Evolutionary conservation across 2,113 vertebrate genomes (phyloP).

Genomic region (Oenanthe oenanthe): DNA sequence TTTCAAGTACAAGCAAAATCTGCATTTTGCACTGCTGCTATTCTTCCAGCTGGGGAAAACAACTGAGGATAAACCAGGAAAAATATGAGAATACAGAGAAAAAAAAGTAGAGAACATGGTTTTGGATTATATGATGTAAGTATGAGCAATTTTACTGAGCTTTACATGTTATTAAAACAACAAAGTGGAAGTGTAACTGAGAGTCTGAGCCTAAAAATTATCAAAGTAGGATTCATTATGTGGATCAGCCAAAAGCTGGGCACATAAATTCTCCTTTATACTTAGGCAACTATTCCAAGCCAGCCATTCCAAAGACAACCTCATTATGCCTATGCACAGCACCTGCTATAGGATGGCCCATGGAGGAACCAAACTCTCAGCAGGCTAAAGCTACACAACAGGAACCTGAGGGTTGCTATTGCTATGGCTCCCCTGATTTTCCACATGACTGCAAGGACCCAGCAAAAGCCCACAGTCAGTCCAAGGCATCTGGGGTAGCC

Average conservation of each 20-base stretch:
- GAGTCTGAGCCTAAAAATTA: neutral
- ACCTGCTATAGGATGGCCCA: neutral
- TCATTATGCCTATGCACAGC: neutral
- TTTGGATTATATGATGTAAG: neutral
- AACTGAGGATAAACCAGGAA: neutral
- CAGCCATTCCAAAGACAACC: neutral
- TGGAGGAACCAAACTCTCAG: neutral
- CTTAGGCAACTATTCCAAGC: neutral
- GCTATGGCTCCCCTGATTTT: neutral
- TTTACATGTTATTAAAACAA: neutral
- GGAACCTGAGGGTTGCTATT: neutral
- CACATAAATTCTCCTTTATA: neutral
- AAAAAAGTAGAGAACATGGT: neutral
- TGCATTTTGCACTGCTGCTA: neutral
- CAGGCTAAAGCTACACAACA: neutral
- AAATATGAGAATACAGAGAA: neutral
- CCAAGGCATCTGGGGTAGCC: neutral
- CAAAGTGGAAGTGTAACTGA: neutral
- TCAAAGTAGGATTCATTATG: neutral
- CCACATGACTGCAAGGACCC: neutral
- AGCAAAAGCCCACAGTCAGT: rapidly evolving
- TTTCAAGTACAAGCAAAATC: neutral
- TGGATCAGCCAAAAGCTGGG: neutral
- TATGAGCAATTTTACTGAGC: neutral
- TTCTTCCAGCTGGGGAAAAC: neutral